Evolutionary conservation across 1,140 invertebrate species (phyloP), one percentile per base, ranked within the genome.

Genomic region (Leguminivora glycinivorella): DNA sequence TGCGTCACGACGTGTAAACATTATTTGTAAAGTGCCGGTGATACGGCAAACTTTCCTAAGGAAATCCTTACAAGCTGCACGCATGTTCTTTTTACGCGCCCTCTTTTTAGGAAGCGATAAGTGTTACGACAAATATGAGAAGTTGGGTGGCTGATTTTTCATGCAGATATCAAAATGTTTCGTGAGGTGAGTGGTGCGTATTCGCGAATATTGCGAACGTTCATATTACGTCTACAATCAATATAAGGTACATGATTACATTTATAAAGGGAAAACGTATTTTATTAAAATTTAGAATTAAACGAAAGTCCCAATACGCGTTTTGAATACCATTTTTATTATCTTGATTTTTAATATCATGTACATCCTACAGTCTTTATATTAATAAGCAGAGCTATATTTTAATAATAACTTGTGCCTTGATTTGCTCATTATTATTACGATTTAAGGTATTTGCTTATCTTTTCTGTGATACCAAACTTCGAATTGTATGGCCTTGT

Each of bases 21-120:
- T 80, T 82, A 86, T 85, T 84, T 85, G 79, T 71, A 81, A 85
- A 85, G 84, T 83, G 82, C 80, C 77, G 77, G 77, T 82, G 82
- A 84, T 79, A 83, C 75, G 76, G 70, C 72, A 71, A 78, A 81
- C 76, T 82, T 82, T 78, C 71, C 70, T 67, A 78, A 66, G 70
- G 69, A 75, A 79, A 77, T 72, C 74, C 75, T 79, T 77, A 79
- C 76, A 75, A 69, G 72, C 24, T 79, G 72, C n/a, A 52, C 47
- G 47, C 47, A n/a, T 52, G 47, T 74, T 75, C 70, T 63, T 68
- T 70, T 56, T 69, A 58, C 22, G 69, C 40, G 67, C 72, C 69
- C 69, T 43, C 52, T 58, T 58, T 58, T 58, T 58, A 56, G 40
- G 68, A 40, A 25, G 56, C 67, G 72, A 73, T 73, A 70, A 73